Evolutionary conservation across 2,888 invertebrate genomes (phyloP).

Genomic region (Pantelozetes paolii): DNA sequence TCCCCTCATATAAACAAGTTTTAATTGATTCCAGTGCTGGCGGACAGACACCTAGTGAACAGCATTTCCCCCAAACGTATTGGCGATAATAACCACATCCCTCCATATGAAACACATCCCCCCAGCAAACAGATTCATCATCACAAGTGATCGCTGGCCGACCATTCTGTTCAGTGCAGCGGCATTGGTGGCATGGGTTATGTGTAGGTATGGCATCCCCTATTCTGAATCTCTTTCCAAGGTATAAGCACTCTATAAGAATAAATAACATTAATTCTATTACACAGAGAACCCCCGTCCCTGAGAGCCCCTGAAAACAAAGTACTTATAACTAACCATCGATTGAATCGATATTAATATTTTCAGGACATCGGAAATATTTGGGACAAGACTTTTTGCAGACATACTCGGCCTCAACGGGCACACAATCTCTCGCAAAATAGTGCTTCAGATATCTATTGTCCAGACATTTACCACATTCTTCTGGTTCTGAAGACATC

Average conservation of each 20-base stretch:
- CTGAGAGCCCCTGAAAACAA: too few relatives aligned
- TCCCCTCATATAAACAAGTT: slow-evolving; percentile 28
- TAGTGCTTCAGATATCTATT: slow-evolving; percentile 31
- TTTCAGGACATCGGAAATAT: slow-evolving; percentile 35
- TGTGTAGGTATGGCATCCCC: too few relatives aligned
- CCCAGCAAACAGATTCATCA: background rate
- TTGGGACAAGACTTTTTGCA: slow-evolving; percentile 27
- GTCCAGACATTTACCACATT: slow-evolving; percentile 29
- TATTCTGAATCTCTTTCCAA: too few relatives aligned
- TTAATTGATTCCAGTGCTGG: background rate
- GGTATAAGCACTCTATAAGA: too few relatives aligned
- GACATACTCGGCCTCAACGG: background rate
- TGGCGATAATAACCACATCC: background rate
- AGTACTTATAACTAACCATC: background rate
- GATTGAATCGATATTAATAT: background rate
- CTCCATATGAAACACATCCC: background rate
- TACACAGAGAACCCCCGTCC: too few relatives aligned
- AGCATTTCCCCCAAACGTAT: background rate
- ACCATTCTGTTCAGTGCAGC: too few relatives aligned
- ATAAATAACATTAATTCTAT: too few relatives aligned
- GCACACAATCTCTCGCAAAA: background rate
- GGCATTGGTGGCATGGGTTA: too few relatives aligned
- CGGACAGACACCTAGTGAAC: background rate
- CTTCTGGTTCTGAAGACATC: background rate
- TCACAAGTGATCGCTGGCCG: background rate